phyloP scores from a whole-genome alignment of 2,113 vertebrate species.

The Scomber scombrus region DNA sequence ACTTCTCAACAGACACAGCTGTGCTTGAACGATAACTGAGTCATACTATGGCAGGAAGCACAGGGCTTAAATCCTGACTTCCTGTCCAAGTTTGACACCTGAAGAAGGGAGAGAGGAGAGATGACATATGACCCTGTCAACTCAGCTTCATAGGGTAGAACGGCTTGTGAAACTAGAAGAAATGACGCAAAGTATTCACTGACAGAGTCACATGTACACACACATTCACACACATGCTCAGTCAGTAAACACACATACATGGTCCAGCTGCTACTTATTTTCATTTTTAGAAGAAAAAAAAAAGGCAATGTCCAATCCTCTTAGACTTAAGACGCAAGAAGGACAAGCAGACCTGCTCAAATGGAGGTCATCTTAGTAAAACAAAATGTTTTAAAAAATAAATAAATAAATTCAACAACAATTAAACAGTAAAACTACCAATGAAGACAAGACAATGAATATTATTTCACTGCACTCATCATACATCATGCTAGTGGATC shows the following conservation, averaged over 20 bases:
- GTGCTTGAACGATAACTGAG: conserved; percentile 70
- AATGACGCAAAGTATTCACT: conserved; percentile 47
- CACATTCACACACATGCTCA: not conserved
- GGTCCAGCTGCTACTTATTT: conserved; percentile 33
- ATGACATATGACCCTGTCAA: conserved; percentile 71
- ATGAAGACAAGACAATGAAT: not conserved
- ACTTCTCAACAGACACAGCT: conserved; percentile 66
- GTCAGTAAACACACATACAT: conserved; percentile 15
- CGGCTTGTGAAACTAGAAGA: conserved; percentile 26
- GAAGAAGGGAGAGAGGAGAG: conserved; percentile 52
- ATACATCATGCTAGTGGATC: too few relatives aligned
- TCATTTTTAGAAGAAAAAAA: conserved; percentile 7
- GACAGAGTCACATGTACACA: conserved; percentile 16
- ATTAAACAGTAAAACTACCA: not conserved
- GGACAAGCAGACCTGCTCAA: conserved; percentile 14
- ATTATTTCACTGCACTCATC: not conserved
- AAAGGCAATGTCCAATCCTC: conserved; percentile 20
- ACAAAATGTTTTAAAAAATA: conserved; percentile 26
- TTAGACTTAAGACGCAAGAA: conserved; percentile 29
- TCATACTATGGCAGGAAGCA: conserved; percentile 49
- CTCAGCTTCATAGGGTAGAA: conserved; percentile 40
- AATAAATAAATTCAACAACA: not conserved
- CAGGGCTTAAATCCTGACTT: conserved; percentile 70
- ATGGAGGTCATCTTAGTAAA: conserved; percentile 12
- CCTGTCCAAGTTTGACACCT: conserved; percentile 74